Base-by-base conservation (phyloP, 1,140 invertebrate genomes). In the Phortica variegata region DNA sequence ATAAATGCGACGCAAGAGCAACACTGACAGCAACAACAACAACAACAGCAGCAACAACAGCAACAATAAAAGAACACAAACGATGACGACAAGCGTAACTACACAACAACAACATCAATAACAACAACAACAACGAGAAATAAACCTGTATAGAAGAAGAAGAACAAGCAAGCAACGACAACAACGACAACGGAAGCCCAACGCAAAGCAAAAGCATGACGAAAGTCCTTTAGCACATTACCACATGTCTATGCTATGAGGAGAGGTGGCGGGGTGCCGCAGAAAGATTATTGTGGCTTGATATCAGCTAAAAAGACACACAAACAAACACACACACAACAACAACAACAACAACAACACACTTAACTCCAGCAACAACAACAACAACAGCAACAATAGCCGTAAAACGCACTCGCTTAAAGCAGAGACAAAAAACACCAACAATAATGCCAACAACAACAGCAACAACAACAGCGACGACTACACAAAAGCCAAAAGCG, bases 171-270 rank as follows among this genome's bases (percentile, higher is more conserved):
- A 7, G 13, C 33, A 15, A 5, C 4, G 33, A 10, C 33, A 15
- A 15, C 36, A 38, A 16, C 36, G 17, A 17, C 36, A 16, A 17
- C 18, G 18, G 36, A 12, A 38, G 56, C 42, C 23, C 5, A 10
- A n/a, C n/a, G 23, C 23, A 26, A 26, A 26, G 10, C 5, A 26
- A 26, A 54, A 68, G 63, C 63, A 68, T 68, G 63, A 68, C 63
- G 63, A 68, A 68, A 68, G 63, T 66, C 65, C 63, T 68, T 68
- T 68, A 60, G 65, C 63, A 68, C 60, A 68, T 68, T 68, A 68
- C 65, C 63, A 68, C 63, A 63, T 68, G 53, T 58, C 53, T 49
- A 47, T 50, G 53, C 29, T 47, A n/a, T n/a, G n/a, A n/a, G n/a
- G n/a, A n/a, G n/a, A n/a, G n/a, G n/a, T n/a, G n/a, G n/a, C n/a